phyloP scores from a whole-genome alignment of 1,140 invertebrate species.

The Seison nebaliae region DNA sequence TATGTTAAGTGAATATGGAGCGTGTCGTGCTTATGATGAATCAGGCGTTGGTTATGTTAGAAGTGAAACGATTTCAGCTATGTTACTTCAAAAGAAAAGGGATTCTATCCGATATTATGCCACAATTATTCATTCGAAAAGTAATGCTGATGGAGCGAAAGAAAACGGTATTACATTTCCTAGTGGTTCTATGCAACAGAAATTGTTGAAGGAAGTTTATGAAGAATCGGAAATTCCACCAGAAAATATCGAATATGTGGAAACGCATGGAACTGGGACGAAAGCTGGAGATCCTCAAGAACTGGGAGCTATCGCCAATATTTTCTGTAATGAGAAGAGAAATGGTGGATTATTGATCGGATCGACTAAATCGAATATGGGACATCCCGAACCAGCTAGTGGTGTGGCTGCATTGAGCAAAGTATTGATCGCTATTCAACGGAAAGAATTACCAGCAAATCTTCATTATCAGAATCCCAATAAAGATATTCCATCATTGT shows the following conservation, averaged over 20 bases:
- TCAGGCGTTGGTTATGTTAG: constrained; percentile 61
- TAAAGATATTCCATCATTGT: constrained; percentile 53
- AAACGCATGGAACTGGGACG: constrained; percentile 84
- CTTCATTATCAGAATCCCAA: constrained; percentile 63
- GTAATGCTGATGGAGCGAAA: constrained; percentile 68
- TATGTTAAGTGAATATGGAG: constrained; percentile 63
- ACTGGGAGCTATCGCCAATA: constrained; percentile 61
- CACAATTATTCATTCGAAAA: constrained; percentile 51
- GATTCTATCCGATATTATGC: constrained; percentile 54
- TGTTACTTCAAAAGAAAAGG: constrained; percentile 49
- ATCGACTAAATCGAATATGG: constrained; percentile 90
- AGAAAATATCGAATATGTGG: constrained; percentile 51
- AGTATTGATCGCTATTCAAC: constrained; percentile 11
- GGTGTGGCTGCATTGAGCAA: constrained; percentile 34
- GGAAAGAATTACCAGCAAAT: constrained; percentile 34
- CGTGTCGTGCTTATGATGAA: constrained; percentile 70
- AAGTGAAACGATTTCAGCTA: constrained; percentile 51
- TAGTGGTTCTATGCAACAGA: constrained; percentile 16
- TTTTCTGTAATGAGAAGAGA: constrained; percentile 55
- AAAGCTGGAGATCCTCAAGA: constrained; percentile 72
- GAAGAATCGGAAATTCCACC: constrained; percentile 51
- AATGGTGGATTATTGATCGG: constrained; percentile 54
- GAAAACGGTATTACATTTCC: constrained; percentile 26
- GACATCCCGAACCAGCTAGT: constrained; percentile 74
- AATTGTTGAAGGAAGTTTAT: constrained; percentile 57